Base-by-base conservation (phyloP, 1,140 invertebrate species). In the Halictus rubicundus region DNA sequence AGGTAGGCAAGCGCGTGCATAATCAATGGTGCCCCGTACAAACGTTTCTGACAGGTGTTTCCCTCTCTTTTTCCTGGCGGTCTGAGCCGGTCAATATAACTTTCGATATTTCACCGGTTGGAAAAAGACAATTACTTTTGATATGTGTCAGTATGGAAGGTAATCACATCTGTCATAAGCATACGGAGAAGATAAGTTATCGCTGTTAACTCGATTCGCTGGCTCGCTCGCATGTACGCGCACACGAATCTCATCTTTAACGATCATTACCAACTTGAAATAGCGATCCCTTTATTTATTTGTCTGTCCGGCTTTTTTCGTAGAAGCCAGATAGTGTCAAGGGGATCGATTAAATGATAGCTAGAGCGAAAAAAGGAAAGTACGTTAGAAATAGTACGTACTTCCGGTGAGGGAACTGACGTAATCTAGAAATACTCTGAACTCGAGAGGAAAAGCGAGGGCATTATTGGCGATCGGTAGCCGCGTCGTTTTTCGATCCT, bases 151-250 rank as follows among this genome's bases (percentile, higher is more conserved):
- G 27, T 27, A n/a, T 54, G 57, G 68, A 78, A 78, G 64, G 71
- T 68, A 78, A 83, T 82, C 68, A 27, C 81, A 72, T 82, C 74
- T 83, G 74, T 83, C 82, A 74, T 57, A 70, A 75, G 59, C 63
- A 63, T 81, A 65, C 54, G 60, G 54, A 39, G 57, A 49, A 84
- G 66, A 84, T 84, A 80, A 73, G 66, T 83, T 84, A 84, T 83
- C 73, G 77, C 71, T 57, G 54, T 54, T 75, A 63, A 65, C 52
- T 54, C 61, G 71, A 70, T 71, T 80, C 70, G 60, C 77, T 57
- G 75, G 25, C 49, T 57, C 39, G 54, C 19, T n/a, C 10, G 0
- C 7, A n/a, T n/a, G n/a, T 9, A 16, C 16, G 12, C 32, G 19
- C 65, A 37, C 81, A 70, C 52, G 23, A 60, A 37, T 32, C 32